A percentile compares a stretch with the other conserved stretches of the same genome.
These are phyloP conservation scores for Procavia capensis DNA, from an alignment of 2,113 vertebrate species.

Conservation along the genomic window DNA sequence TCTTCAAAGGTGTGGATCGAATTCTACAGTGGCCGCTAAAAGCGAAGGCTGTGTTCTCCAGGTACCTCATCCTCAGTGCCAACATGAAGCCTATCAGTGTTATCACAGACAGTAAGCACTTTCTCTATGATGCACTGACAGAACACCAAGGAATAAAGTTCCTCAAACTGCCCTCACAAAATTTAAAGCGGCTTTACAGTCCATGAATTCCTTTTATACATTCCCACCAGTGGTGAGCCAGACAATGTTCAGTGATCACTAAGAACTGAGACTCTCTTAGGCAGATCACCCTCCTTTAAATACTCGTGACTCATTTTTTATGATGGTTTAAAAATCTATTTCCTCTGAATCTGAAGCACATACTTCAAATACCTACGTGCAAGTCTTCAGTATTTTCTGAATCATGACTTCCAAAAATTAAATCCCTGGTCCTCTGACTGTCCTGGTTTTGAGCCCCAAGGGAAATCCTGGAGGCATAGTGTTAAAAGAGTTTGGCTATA, in stretches of 20 bases:
- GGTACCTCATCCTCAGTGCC: rapidly evolving
- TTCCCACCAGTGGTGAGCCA: not conserved
- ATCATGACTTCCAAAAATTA: not conserved
- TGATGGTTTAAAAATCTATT: not conserved
- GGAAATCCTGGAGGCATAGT: no score
- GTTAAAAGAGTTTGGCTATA: no score
- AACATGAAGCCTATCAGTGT: not conserved
- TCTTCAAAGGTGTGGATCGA: not conserved
- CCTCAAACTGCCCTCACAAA: no score
- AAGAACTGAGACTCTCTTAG: not conserved
- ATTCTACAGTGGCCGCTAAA: not conserved
- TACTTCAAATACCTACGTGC: not conserved
- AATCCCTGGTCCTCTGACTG: not conserved
- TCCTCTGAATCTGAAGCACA: no score
- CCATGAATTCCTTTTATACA: not conserved
- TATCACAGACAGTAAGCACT: no score
- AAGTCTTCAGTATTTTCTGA: not conserved
- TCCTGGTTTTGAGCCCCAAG: not conserved
- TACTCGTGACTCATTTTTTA: not conserved
- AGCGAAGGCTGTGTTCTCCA: not conserved
- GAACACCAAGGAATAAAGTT: rapidly evolving
- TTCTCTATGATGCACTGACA: not conserved
- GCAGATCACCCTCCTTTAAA: not conserved
- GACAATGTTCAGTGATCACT: not conserved
- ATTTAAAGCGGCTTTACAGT: not conserved